These are phyloP conservation scores for Campaea margaritaria DNA, from an alignment of 2,888 invertebrate species.

Conservation along the genomic window DNA sequence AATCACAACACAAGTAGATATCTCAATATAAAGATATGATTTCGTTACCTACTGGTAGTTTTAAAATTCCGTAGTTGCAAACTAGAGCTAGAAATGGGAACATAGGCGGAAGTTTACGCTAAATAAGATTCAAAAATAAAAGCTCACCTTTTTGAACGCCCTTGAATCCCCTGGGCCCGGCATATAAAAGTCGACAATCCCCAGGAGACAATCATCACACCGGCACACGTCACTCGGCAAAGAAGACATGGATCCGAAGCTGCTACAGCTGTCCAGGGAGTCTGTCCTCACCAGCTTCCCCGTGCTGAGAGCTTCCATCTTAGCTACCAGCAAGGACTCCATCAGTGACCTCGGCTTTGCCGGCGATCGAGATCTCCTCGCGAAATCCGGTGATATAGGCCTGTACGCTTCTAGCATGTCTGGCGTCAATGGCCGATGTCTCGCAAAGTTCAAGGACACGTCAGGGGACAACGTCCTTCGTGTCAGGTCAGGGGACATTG, in stretches of 20 bases:
- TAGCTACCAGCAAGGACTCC: constrained; percentile 92
- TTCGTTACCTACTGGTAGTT: no score
- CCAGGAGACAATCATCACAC: constrained; percentile 93
- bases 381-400: constrained; percentile 78
- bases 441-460: constrained; percentile 63
- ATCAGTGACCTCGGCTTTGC: constrained; percentile 90
- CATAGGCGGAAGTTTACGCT: not conserved
- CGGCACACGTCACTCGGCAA: constrained; percentile 90
- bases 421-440: constrained; percentile 72
- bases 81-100: not conserved
- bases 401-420: constrained; percentile 65
- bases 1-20: no score
- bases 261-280: constrained; percentile 91
- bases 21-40: no score
- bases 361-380: constrained; percentile 77
- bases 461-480: constrained; percentile 63
- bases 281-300: constrained; percentile 88
- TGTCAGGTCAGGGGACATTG: constrained; percentile 46
- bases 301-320: constrained; percentile 90
- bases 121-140: not conserved
- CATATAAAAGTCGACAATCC: constrained; percentile 91
- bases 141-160: constrained; percentile 86
- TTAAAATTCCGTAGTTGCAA: not conserved
- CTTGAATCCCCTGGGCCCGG: constrained; percentile 81
- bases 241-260: constrained; percentile 88